These are phyloP conservation scores for Pterois miles DNA, from an alignment of 2,797 vertebrate genomes.

Conservation along the genomic window DNA sequence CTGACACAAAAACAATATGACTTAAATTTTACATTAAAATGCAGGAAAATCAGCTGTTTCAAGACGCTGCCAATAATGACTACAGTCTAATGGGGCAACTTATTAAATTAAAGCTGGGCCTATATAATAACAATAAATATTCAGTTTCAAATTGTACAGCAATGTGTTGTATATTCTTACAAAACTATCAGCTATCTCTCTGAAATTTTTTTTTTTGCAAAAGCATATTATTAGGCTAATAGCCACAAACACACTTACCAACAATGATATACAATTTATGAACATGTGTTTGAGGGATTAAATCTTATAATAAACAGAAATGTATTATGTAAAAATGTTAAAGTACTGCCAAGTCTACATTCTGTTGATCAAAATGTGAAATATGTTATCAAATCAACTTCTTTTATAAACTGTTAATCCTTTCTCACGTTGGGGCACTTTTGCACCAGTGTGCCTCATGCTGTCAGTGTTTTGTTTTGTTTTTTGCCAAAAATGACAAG, in stretches of 20 bases:
- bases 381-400: slow-evolving; percentile 25
- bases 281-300: slow-evolving; percentile 50
- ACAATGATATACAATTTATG: slow-evolving; percentile 65
- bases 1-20: slow-evolving; percentile 70
- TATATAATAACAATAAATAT: slow-evolving; percentile 72
- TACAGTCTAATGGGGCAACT: slow-evolving; percentile 57
- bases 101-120: slow-evolving; percentile 63
- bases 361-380: slow-evolving; percentile 50
- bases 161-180: slow-evolving; percentile 73
- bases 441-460: slow-evolving; percentile 10
- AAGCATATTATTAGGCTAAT: slow-evolving; percentile 72
- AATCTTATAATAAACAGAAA: slow-evolving; percentile 51
- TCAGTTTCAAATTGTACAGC: slow-evolving; percentile 69
- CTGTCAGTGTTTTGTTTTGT: not conserved
- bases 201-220: slow-evolving; percentile 69
- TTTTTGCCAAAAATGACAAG: slow-evolving; percentile 26
- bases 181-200: slow-evolving; percentile 75
- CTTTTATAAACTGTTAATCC: slow-evolving; percentile 26
- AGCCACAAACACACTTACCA: slow-evolving; percentile 75
- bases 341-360: slow-evolving; percentile 53
- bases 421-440: slow-evolving; percentile 15
- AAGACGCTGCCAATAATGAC: slow-evolving; percentile 62
- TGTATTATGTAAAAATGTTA: slow-evolving; percentile 45
- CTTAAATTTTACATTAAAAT: slow-evolving; percentile 69
- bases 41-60: slow-evolving; percentile 61